Conservation (phyloP, 2,797 vertebrate species). For the Xerus rutilus region DNA sequence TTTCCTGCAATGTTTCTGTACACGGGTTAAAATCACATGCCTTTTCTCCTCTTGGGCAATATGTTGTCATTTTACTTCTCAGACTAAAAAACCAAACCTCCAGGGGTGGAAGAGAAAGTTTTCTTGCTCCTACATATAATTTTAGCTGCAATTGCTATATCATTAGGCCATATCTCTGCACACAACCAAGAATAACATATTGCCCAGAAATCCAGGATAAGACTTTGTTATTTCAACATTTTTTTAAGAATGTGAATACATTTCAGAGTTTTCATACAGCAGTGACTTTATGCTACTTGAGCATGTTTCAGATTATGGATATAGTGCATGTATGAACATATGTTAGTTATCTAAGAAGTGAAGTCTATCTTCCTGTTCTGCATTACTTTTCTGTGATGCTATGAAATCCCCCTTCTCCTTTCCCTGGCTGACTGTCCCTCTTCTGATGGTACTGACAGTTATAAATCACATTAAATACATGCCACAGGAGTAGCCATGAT, state of each 20-base stretch:
- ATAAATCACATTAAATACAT: neutral
- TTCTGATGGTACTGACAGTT: neutral
- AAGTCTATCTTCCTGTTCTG: neutral
- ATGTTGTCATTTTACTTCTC: neutral
- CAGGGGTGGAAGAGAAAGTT: neutral
- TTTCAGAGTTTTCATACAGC: neutral
- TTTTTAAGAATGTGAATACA: neutral
- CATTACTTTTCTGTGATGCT: neutral
- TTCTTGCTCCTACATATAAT: neutral
- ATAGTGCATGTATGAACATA: rapidly evolving
- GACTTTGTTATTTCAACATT: neutral
- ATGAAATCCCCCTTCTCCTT: neutral
- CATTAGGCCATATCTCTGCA: neutral
- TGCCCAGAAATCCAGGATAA: neutral
- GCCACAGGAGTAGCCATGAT: neutral
- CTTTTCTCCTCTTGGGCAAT: neutral
- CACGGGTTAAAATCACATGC: neutral
- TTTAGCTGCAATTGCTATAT: neutral
- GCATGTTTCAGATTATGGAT: neutral
- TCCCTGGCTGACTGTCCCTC: neutral
- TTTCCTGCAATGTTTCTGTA: neutral
- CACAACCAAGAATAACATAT: neutral
- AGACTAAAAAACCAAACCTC: neutral
- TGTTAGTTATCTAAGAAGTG: neutral
- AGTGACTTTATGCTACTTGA: neutral